Evolutionary conservation across 1,140 invertebrate species (phyloP).

Genomic region (Neocloeon triangulifer): DNA sequence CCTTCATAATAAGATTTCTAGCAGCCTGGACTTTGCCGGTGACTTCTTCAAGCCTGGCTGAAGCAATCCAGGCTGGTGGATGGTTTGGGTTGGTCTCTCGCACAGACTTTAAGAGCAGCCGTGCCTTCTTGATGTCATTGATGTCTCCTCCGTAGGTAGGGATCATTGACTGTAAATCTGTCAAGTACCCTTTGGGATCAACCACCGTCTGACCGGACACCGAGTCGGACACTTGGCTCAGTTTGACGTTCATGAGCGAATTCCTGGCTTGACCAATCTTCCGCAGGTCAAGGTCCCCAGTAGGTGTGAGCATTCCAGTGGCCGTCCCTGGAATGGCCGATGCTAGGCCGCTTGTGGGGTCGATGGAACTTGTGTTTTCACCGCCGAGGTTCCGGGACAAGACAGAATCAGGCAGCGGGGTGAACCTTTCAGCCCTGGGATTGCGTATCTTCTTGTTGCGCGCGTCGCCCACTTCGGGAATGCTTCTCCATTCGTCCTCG

Average conservation of each 20-base stretch:
- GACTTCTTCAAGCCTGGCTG: conserved; percentile 94
- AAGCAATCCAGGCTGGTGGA: conserved; percentile 98
- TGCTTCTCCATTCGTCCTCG: conserved; percentile 87
- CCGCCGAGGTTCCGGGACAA: conserved; percentile 74
- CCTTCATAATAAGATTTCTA: conserved; percentile 93
- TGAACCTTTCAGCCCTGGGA: conserved; percentile 88
- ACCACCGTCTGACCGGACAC: conserved; percentile 98
- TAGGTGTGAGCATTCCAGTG: conserved; percentile 46
- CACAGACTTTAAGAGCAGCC: conserved; percentile 89
- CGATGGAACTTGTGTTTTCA: conserved; percentile 56
- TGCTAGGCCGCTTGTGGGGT: conserved; percentile 62
- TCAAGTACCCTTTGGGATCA: conserved; percentile 97
- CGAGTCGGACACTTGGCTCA: conserved; percentile 96
- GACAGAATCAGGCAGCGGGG: conserved; percentile 90
- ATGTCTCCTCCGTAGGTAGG: conserved; percentile 96
- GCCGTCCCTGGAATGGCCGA: conserved; percentile 61
- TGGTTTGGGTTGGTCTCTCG: conserved; percentile 98
- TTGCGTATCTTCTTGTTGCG: conserved; percentile 92
- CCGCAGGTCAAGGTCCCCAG: conserved; percentile 86
- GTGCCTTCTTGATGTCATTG: conserved; percentile 96
- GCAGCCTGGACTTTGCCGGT: conserved; percentile 97
- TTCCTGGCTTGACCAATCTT: conserved; percentile 99
- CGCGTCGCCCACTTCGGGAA: conserved; percentile 98
- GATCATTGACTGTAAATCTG: conserved; percentile 96
- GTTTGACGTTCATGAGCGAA: conserved; percentile 97